Conservation (phyloP, 2,888 invertebrate genomes). For the Pyrocoelia pectoralis region DNA sequence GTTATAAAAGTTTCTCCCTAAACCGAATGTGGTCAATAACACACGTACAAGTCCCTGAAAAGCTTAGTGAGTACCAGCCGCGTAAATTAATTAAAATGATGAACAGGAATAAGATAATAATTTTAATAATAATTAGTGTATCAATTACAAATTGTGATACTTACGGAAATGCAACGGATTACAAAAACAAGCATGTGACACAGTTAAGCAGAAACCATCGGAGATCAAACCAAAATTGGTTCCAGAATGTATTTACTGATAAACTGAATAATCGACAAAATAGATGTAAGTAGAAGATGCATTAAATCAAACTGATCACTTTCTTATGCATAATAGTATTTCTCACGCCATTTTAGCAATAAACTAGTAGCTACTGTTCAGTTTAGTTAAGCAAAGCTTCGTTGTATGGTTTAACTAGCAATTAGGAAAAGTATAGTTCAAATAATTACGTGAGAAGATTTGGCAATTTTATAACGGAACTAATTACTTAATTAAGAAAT, state of each 20-base stretch:
- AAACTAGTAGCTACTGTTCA: too few species aligned
- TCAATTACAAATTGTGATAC: conserved; percentile 20
- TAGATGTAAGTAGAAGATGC: conserved; percentile 26
- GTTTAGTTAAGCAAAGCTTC: too few species aligned
- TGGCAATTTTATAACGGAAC: too few species aligned
- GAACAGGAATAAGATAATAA: neutral
- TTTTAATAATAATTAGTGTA: conserved; percentile 15
- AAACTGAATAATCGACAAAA: conserved; percentile 23
- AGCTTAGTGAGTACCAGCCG: neutral
- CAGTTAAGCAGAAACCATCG: conserved; percentile 16
- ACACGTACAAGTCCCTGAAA: neutral
- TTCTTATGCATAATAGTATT: too few species aligned
- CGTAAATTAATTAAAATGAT: neutral
- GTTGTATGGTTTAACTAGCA: too few species aligned
- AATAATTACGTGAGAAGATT: too few species aligned
- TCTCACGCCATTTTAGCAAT: too few species aligned
- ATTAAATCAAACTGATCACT: too few species aligned
- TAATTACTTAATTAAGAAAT: too few species aligned
- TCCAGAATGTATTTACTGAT: conserved; percentile 16
- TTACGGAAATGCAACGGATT: conserved; percentile 11
- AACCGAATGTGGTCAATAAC: conserved; percentile 16
- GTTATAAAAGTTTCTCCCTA: conserved; percentile 25
- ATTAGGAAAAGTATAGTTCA: too few species aligned
- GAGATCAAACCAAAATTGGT: conserved; percentile 24
- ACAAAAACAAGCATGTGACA: conserved; percentile 8